Conservation (phyloP, 2,797 vertebrate species). For the Typhlichthys eigenmanni region DNA sequence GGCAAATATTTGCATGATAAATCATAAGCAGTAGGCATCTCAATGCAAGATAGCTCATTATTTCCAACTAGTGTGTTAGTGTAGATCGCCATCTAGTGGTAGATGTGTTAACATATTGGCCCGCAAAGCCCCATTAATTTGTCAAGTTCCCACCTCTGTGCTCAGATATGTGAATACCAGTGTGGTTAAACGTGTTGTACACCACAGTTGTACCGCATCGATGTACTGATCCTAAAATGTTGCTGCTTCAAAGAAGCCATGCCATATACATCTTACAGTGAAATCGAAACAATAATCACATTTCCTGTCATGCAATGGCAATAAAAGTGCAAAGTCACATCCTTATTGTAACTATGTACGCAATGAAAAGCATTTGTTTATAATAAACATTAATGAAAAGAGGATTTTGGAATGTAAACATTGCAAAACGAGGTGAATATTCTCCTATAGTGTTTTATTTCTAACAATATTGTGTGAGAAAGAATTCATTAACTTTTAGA, state of each 20-base stretch:
- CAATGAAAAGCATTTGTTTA: too few relatives aligned
- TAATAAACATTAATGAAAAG: slow-evolving; percentile 1
- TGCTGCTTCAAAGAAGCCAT: background rate
- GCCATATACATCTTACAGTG: slow-evolving; percentile 5
- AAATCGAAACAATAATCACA: slow-evolving; percentile 39
- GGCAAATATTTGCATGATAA: slow-evolving; percentile 10
- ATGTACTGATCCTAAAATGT: background rate
- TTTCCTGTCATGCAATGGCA: slow-evolving; percentile 35
- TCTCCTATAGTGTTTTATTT: too few relatives aligned
- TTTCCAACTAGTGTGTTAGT: background rate
- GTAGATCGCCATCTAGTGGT: slow-evolving; percentile 65
- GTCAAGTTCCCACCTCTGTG: background rate
- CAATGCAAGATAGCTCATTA: too few relatives aligned
- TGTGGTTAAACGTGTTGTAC: background rate
- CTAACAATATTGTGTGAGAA: too few relatives aligned
- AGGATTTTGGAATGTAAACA: background rate
- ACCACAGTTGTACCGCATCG: background rate
- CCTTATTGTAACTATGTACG: too few relatives aligned
- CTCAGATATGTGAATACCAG: background rate
- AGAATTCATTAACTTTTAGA: too few relatives aligned
- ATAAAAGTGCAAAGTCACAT: too few relatives aligned
- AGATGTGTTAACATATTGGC: background rate
- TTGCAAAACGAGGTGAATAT: background rate
- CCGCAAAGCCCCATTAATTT: background rate
- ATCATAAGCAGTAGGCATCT: background rate